Percentiles rank a stretch among this genome's conserved stretches.
phyloP scores from a whole-genome alignment of 2,797 vertebrate genomes.

The Sparus aurata region DNA sequence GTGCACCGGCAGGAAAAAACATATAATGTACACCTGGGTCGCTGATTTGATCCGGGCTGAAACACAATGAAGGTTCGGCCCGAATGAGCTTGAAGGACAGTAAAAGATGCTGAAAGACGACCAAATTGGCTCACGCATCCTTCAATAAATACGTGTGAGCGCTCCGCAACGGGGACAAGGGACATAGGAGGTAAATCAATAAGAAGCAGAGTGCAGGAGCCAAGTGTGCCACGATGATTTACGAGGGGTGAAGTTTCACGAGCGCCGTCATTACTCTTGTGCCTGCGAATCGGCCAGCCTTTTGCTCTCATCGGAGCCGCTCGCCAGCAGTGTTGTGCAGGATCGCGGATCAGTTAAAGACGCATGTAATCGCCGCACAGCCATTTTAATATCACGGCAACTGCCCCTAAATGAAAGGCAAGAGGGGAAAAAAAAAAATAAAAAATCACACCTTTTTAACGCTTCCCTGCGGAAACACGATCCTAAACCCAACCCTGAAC shows the following conservation, averaged over 20 bases:
- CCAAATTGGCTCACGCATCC: neutral
- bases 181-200: conserved; percentile 38
- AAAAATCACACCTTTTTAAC: neutral
- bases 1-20: conserved; percentile 16
- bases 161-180: neutral
- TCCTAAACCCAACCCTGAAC: neutral
- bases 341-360: neutral
- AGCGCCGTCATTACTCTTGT: conserved; percentile 36
- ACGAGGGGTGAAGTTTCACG: conserved; percentile 38
- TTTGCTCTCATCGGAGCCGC: conserved; percentile 20
- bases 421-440: neutral
- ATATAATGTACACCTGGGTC: conserved; percentile 12
- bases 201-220: conserved; percentile 14
- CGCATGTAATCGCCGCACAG: neutral
- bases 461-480: neutral
- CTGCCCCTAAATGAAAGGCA: neutral
- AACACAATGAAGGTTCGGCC: conserved; percentile 43
- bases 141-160: neutral
- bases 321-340: neutral
- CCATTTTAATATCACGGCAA: neutral
- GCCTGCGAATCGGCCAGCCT: conserved; percentile 24
- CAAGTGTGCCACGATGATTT: conserved; percentile 38
- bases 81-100: conserved; percentile 21
- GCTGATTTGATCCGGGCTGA: conserved; percentile 39
- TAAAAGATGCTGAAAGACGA: conserved; percentile 14